Evolutionary conservation across 2,113 vertebrate species (phyloP), one percentile per base, ranked within the genome.

Genomic region (Aphyosemion australe): DNA sequence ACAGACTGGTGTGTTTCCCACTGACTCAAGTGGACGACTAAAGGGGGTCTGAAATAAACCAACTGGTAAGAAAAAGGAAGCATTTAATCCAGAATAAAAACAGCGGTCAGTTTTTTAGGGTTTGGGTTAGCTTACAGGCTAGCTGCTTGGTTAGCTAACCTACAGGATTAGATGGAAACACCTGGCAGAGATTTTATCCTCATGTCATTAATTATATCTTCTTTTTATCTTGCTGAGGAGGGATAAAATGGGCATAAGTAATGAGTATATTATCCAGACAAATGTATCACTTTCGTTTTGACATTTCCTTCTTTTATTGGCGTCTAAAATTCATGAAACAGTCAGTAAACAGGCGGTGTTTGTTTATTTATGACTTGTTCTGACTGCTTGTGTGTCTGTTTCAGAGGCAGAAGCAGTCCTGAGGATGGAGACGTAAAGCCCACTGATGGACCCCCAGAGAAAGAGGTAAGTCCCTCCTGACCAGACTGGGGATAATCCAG

Each of bases 381-480:
- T 32, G 46, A 19, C 19, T 56, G 45, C 26, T 65, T 1, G 21
- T 42, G 51, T 46, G 50, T 64, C 51, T 4, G 37, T 13, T 41
- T 12, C 43, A 46, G 56, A 10, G 16, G 41, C 10, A 11, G 37
- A 63, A 41, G 18, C 52, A 12, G 66, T 51, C 45, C 55, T 12
- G 58, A 50, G 42, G 34, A 74, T 80, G 79, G 67, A 85, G 69
- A 3, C 65, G 19, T 76, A 53, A 56, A 19, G 1, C 50, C 12
- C 58, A 52, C 54, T 43, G 56, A 90, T 90, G 89, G 88, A 90
- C 15, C 54, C 63, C 57, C 76, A 68, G 78, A 84, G 69, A 59
- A 88, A 68, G 65, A 86, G 88, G 88, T 90, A 32, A 42, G 73
- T 65, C 34, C 13, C 3, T 47, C 10, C 15, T 26, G 26, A 26